Conservation (phyloP, 2,888 invertebrate genomes). For the Monochamus alternatus region DNA sequence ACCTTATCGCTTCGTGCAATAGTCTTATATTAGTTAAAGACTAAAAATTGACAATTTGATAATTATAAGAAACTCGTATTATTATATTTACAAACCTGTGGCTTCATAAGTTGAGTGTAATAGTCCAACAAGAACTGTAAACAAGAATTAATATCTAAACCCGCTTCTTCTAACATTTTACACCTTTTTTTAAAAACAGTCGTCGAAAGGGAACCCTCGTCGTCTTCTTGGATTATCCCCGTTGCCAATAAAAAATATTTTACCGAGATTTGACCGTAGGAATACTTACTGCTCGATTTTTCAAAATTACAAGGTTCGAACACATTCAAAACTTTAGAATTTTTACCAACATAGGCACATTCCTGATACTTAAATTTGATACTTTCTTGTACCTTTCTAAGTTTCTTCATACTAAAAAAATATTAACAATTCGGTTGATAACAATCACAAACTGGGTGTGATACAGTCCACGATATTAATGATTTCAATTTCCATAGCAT, state of each 20-base stretch:
- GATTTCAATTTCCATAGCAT: no score
- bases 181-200: constrained; percentile 63
- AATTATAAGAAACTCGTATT: neutral
- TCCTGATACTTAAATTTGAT: constrained; percentile 62
- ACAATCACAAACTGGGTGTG: neutral
- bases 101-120: constrained; percentile 83
- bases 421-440: neutral
- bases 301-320: constrained; percentile 79
- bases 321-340: constrained; percentile 65
- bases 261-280: constrained; percentile 77
- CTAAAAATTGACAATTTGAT: constrained; percentile 61
- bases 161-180: constrained; percentile 73
- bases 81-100: constrained; percentile 69
- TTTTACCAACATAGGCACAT: constrained; percentile 45
- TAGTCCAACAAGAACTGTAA: constrained; percentile 93
- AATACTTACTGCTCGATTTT: constrained; percentile 72
- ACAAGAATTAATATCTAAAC: constrained; percentile 93
- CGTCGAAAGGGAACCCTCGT: constrained; percentile 64
- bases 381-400: constrained; percentile 62
- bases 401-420: constrained; percentile 65
- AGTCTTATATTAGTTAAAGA: constrained; percentile 70
- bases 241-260: constrained; percentile 77
- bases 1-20: constrained; percentile 76
- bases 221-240: constrained; percentile 72
- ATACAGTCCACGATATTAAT: no score